phyloP scores from a whole-genome alignment of 2,113 vertebrate species.

The Erpornis zantholeuca region DNA sequence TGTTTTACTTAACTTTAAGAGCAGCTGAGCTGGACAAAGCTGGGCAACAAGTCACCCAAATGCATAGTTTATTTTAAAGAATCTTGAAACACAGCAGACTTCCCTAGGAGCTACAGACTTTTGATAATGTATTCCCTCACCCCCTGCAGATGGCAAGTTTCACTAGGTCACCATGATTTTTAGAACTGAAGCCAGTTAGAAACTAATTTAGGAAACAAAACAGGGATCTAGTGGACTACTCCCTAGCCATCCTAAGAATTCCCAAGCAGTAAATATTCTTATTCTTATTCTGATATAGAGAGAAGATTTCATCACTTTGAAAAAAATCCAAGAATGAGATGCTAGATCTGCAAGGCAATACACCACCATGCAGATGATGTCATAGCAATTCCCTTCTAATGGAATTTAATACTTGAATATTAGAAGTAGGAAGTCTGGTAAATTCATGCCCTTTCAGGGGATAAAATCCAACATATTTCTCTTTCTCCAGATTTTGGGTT shows the following conservation, averaged over 20 bases:
- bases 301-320: background rate
- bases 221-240: background rate
- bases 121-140: background rate
- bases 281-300: background rate
- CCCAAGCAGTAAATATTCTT: background rate
- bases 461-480: background rate
- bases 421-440: background rate
- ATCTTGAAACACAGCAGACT: background rate
- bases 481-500: background rate
- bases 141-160: background rate
- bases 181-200: background rate
- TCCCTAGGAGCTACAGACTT: background rate
- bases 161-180: background rate
- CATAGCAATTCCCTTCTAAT: background rate
- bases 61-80: background rate
- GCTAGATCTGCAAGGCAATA: background rate
- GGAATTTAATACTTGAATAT: background rate
- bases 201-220: background rate
- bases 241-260: background rate
- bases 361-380: background rate
- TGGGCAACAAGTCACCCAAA: background rate
- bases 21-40: background rate
- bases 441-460: background rate
- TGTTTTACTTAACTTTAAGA: background rate
- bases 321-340: background rate